phyloP scores from a whole-genome alignment of 2,888 invertebrate genomes.

The Cantharis rustica region DNA sequence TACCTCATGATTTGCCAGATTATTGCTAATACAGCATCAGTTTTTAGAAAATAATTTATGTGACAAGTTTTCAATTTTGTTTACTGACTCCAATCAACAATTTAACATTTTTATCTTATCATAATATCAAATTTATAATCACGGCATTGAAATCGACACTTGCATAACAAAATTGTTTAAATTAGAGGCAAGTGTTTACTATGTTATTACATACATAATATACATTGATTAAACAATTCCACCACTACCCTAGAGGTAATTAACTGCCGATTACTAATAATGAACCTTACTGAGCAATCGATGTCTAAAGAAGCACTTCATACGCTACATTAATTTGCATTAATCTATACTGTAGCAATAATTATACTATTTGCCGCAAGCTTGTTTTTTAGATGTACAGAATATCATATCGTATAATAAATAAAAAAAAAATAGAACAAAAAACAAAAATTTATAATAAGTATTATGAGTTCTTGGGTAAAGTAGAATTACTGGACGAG shows the following conservation, averaged over 20 bases:
- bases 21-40: background rate
- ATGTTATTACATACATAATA: background rate
- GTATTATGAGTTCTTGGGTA: no score
- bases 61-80: background rate
- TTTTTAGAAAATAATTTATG: background rate
- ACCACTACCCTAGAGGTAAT: background rate
- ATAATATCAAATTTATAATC: background rate
- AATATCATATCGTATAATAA: no score
- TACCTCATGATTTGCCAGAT: background rate
- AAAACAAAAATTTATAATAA: no score
- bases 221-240: background rate
- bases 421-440: no score
- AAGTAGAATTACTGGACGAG: no score
- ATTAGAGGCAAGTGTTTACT: background rate
- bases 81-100: background rate
- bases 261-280: background rate
- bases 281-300: background rate
- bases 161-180: background rate
- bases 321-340: background rate
- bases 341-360: background rate
- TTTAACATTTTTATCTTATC: background rate
- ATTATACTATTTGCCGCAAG: background rate
- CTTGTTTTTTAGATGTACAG: no score
- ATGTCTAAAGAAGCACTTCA: background rate
- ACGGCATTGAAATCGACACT: background rate